phyloP scores from a whole-genome alignment of 2,888 invertebrate species.

The Drosophila paranaensis region DNA sequence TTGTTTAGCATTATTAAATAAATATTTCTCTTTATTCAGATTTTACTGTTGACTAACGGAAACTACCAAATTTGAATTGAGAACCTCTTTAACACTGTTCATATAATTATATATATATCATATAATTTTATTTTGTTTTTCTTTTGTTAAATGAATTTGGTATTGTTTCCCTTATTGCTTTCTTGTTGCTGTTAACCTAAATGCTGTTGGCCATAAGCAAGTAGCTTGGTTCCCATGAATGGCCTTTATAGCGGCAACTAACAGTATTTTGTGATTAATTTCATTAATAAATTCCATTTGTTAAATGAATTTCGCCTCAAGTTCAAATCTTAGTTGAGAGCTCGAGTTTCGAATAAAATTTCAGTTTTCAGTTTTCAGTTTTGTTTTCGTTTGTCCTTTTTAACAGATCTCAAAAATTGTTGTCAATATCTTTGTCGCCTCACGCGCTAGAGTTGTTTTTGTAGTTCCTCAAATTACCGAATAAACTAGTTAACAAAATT shows the following conservation, averaged over 20 bases:
- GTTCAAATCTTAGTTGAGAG: conserved; percentile 23
- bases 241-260: conserved; percentile 16
- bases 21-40: conserved; percentile 15
- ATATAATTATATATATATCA: neutral
- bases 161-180: conserved; percentile 53
- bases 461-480: conserved; percentile 63
- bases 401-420: conserved; percentile 27
- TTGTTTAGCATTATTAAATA: conserved; percentile 6
- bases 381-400: conserved; percentile 13
- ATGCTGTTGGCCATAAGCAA: conserved; percentile 21
- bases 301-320: conserved; percentile 18
- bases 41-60: conserved; percentile 14
- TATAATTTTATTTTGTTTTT: neutral
- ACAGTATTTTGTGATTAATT: conserved; percentile 7
- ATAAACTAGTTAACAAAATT: conserved; percentile 70
- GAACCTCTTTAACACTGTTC: conserved; percentile 36
- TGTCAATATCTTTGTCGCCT: conserved; percentile 29
- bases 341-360: conserved; percentile 27
- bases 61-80: conserved; percentile 33
- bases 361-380: conserved; percentile 19
- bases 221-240: conserved; percentile 29
- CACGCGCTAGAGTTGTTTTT: conserved; percentile 67
- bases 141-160: conserved; percentile 19
- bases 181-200: conserved; percentile 40
- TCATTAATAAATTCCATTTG: conserved; percentile 14